Evolutionary conservation across 2,888 invertebrate species (phyloP).

Genomic region (Thera obeliscata): DNA sequence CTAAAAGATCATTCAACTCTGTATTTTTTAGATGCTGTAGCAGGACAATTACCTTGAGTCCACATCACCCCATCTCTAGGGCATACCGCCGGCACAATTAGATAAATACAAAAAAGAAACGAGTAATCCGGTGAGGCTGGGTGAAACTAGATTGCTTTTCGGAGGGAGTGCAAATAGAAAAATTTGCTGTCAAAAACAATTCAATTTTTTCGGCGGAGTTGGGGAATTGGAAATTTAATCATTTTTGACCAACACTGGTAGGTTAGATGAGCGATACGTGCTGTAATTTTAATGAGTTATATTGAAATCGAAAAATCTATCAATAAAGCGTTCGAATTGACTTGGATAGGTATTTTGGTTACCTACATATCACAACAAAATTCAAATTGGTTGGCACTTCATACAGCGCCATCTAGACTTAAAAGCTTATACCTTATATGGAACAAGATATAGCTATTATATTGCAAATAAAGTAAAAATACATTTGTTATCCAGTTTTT

Average conservation of each 20-base stretch:
- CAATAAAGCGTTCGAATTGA: too few relatives aligned
- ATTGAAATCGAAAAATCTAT: too few relatives aligned
- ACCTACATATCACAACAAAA: too few relatives aligned
- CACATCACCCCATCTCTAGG: slow-evolving; percentile 76
- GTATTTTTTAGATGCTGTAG: slow-evolving; percentile 71
- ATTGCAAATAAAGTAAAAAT: too few relatives aligned
- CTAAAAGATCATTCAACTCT: slow-evolving; percentile 53
- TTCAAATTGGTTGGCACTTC: too few relatives aligned
- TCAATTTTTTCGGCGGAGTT: slow-evolving; percentile 17
- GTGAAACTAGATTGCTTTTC: slow-evolving; percentile 63
- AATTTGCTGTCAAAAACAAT: slow-evolving; percentile 35
- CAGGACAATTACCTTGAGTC: slow-evolving; percentile 55
- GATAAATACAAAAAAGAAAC: slow-evolving; percentile 70
- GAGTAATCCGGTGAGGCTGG: slow-evolving; percentile 39
- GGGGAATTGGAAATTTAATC: slow-evolving; percentile 14
- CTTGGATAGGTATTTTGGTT: too few relatives aligned
- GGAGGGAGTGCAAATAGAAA: slow-evolving; percentile 42
- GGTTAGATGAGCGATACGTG: too few relatives aligned
- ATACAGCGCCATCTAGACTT: too few relatives aligned
- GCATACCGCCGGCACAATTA: slow-evolving; percentile 75
- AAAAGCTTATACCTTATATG: too few relatives aligned
- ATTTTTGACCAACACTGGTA: background rate
- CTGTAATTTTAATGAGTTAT: too few relatives aligned
- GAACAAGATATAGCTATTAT: too few relatives aligned
- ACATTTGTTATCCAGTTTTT: too few relatives aligned